These are phyloP conservation scores for Semotilus atromaculatus DNA, from an alignment of 2,797 vertebrate species.

Conservation along the genomic window DNA sequence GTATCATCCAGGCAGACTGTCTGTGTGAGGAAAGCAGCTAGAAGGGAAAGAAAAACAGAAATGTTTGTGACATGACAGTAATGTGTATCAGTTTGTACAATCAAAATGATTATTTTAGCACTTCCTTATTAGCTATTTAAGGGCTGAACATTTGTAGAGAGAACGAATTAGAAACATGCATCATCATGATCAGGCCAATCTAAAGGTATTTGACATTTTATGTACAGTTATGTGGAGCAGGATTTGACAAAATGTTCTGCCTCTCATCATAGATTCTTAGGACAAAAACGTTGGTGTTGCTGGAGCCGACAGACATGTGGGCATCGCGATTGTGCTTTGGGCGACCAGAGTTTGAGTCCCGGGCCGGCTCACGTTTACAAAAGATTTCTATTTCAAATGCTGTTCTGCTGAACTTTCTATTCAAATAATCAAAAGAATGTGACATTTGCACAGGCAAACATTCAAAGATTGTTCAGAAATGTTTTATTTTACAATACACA, in stretches of 20 bases:
- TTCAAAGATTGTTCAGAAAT: not conserved
- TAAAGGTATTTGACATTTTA: not conserved
- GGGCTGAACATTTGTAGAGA: not conserved
- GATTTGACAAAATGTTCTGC: not conserved
- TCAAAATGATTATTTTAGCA: not conserved
- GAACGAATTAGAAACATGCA: not conserved
- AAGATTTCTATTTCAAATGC: not conserved
- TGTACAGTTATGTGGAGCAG: not conserved
- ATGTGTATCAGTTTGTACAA: not conserved
- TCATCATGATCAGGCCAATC: not conserved
- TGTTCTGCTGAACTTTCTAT: not conserved
- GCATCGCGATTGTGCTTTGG: not conserved
- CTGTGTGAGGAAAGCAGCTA: slow-evolving; percentile 98
- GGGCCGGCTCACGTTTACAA: not conserved
- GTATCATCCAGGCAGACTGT: slow-evolving; percentile 98
- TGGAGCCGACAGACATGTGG: not conserved
- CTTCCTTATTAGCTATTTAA: slow-evolving; percentile 8
- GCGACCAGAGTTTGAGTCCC: not conserved
- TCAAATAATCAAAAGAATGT: not conserved
- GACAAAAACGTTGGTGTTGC: not conserved
- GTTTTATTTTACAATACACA: not conserved
- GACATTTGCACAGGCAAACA: not conserved
- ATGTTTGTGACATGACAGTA: not conserved
- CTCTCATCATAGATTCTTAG: not conserved
- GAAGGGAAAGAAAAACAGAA: not conserved